Evolutionary conservation across 2,888 invertebrate species (phyloP), one percentile per base, ranked within the genome.

Genomic region (Harmothoe impar): DNA sequence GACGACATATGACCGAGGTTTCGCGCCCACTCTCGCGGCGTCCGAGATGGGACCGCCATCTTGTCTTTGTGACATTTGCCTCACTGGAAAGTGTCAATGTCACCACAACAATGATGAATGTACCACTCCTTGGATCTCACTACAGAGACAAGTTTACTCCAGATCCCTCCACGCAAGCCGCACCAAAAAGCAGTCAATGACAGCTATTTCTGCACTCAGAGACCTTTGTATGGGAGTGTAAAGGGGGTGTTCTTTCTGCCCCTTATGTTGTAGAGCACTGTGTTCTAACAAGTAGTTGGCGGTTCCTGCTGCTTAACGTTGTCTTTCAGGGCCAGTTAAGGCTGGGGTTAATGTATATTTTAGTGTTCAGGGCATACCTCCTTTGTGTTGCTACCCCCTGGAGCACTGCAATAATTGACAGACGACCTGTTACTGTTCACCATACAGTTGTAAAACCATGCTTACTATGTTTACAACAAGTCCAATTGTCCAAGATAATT

Each of bases 21-120:
- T 62, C 72, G 20, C 72, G 72, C 72, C 29, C 5, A n/a, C 72
- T 72, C 72, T 72, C 72, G 72, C 31, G 29, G 29, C 29, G 29
- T 72, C 72, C 29, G 29, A 62, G 62, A 62, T 62, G n/a, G 20
- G 31, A 25, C 72, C 29, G 31, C 72, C 72, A 72, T 72, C 29
- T 72, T n/a, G 72, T 29, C 72, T 29, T 15, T 15, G 29, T 29
- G 72, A 29, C 72, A 72, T 10, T 43, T 72, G 72, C 0, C 15
- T 0, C 29, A 29, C 84, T 84, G 84, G 84, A 35, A 84, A 15
- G 52, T 88, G 56, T 54, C 88, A 88, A 88, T 54, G 88, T 54
- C 88, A 56, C 31, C 3, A 56, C 51, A 51, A 88, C 88, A 88
- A 54, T 88, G 88, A 88, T 51, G 52, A 88, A 88, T 84, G 84